Evolutionary conservation across 2,797 vertebrate genomes (phyloP), one percentile per base, ranked within the genome.

Genomic region (Acrossocheilus wenchowensis): DNA sequence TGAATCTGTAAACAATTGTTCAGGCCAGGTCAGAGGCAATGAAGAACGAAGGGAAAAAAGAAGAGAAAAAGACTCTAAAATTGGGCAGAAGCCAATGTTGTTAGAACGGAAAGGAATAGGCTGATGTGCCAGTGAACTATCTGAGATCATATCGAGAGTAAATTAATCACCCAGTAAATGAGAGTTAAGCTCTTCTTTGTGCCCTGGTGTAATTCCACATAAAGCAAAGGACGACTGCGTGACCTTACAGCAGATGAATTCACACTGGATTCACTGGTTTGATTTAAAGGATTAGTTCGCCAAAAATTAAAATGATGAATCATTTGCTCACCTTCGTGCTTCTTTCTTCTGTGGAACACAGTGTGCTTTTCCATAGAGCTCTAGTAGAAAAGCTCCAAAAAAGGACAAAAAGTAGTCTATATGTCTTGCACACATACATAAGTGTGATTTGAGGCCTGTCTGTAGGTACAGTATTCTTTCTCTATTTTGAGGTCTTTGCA

Each of bases 1-100:
- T 71, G 86, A 90, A 83, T 89, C 86, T 82, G 82, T 84, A 86
- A 92, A 88, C 77, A 89, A 41, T 66, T 77, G 86, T 78, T 85
- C 66, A 57, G 34, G 48, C 80, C 54, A 60, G 72, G 14, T 48
- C 41, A 17, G 21, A 81, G 62, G 15, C 41, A 54, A 50, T 36
- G 39, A 62, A 50, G 69, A 88, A 60, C 15, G 10, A 11, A n/a
- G 43, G 34, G 34, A 36, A 14, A 62, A 71, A 69, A 66, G 34
- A 60, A 57, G 19, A 62, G 54, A 62, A 73, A 71, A 84, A 84
- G 5, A 52, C 23, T 77, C 30, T 21, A 50, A 84, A 84, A 68
- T 78, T 21, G 57, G 60, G 15, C 43, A 39, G 57, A 83, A 74
- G 72, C 41, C 3, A 30, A 19, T 69, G 41, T 74, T 60, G 34